A percentile compares a stretch with the other conserved stretches of the same genome.
These are phyloP conservation scores for Oophaga pumilio DNA, from an alignment of 2,113 vertebrate species.

Conservation along the genomic window DNA sequence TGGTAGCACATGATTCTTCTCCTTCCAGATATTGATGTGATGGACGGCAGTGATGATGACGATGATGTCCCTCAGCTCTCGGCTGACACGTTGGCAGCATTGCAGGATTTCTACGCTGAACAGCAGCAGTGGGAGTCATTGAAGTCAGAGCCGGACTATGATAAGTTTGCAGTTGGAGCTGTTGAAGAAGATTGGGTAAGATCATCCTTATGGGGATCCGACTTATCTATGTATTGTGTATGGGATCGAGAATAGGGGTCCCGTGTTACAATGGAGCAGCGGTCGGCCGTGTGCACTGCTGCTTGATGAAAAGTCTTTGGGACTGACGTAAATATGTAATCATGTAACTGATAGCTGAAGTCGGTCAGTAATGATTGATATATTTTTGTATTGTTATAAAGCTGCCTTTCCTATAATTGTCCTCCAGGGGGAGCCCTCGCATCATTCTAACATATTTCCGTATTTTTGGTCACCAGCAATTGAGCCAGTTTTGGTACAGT, in stretches of 20 bases:
- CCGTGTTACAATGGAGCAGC: too few species aligned
- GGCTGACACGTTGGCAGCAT: constrained; percentile 79
- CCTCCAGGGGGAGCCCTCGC: not conserved
- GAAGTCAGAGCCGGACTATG: constrained; percentile 54
- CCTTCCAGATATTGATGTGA: not conserved
- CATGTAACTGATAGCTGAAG: too few species aligned
- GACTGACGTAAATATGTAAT: too few species aligned
- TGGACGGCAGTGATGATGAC: constrained; percentile 81
- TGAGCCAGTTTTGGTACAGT: constrained; percentile 98
- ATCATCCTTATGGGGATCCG: not conserved
- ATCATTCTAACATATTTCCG: too few species aligned
- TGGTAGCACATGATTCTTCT: not conserved
- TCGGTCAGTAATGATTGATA: too few species aligned
- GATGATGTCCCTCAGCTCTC: constrained; percentile 84
- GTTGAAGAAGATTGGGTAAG: constrained; percentile 94
- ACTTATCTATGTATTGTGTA: not conserved
- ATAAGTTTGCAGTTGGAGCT: constrained; percentile 77
- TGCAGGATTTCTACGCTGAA: constrained; percentile 90
- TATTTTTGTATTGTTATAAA: not conserved
- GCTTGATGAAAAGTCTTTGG: too few species aligned
- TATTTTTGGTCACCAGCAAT: constrained; percentile 70
- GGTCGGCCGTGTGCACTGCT: too few species aligned
- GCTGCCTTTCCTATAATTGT: not conserved
- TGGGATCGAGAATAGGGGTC: too few species aligned
- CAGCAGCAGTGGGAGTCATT: constrained; percentile 65